These are phyloP conservation scores for Harpalus rubripes DNA, from an alignment of 2,888 invertebrate species.

Conservation along the genomic window DNA sequence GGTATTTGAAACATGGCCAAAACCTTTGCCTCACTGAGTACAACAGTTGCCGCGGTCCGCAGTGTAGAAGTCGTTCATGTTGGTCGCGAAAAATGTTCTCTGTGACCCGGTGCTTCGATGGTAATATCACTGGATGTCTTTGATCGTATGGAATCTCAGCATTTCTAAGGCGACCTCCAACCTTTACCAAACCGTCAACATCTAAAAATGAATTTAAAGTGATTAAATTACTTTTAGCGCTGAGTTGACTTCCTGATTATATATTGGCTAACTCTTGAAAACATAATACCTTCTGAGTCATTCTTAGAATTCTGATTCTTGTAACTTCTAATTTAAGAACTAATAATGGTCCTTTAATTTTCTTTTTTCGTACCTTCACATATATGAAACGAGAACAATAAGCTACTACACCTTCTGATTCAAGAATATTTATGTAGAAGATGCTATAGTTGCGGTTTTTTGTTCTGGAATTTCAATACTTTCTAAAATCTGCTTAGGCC, in stretches of 20 bases:
- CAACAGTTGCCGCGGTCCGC: too few relatives aligned
- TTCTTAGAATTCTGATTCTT: not conserved
- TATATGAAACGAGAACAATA: too few relatives aligned
- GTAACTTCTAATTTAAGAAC: too few relatives aligned
- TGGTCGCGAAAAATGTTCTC: slow-evolving; percentile 47
- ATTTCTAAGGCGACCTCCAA: slow-evolving; percentile 38
- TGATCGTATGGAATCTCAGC: not conserved
- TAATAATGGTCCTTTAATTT: too few relatives aligned
- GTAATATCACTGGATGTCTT: slow-evolving; percentile 28
- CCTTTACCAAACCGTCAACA: not conserved
- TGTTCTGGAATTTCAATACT: not conserved
- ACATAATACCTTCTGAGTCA: not conserved
- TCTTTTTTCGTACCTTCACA: too few relatives aligned
- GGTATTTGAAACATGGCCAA: too few relatives aligned
- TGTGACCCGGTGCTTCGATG: slow-evolving; percentile 31
- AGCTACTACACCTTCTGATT: too few relatives aligned
- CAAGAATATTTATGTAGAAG: too few relatives aligned
- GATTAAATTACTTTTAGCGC: not conserved
- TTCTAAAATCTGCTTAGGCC: not conserved
- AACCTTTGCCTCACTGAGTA: too few relatives aligned
- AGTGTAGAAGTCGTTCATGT: slow-evolving; percentile 56
- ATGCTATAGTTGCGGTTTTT: not conserved
- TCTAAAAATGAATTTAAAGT: not conserved
- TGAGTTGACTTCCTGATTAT: not conserved
- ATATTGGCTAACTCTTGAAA: not conserved